Evolutionary conservation across 2,797 vertebrate genomes (phyloP), one percentile per base, ranked within the genome.

Genomic region (Capromys pilorides): DNA sequence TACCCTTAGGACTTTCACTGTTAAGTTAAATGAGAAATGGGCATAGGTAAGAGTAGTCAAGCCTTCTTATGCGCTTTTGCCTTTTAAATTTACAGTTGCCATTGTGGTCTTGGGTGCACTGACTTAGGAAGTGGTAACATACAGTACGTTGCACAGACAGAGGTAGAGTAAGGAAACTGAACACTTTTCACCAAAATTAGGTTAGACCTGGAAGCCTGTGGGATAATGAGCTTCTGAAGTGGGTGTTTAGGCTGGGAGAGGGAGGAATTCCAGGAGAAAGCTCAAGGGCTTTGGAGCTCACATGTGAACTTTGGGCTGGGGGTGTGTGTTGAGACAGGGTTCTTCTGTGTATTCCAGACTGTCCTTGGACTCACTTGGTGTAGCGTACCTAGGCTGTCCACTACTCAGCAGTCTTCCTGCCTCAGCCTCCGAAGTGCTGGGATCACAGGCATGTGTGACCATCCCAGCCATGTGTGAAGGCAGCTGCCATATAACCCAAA

Each of bases 151-250:
- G n/a, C n/a, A 83, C 61, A 84, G 61, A 31, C 62, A 93, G 86
- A 81, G 77, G 64, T 14, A 36, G 78, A 66, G 41, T 69, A 62
- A 64, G 49, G 84, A 86, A 88, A 28, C 22, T 67, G 13, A 80
- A 31, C 22, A 11, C 87, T 88, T 84, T 90, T 80, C 28, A 31
- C 88, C 51, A 92, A 73, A 91, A 71, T 82, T 94, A 61, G 36
- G 21, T 79, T 92, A 81, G 87, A 41, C 45, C 14, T 18, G 61
- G 57, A 59, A 49, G 16, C 49, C 19, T 67, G 10, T 66, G 2
- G 13, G 39, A 10, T 61, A 54, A 66, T 2, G 33, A 59, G 22
- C 31, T 59, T 84, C 59, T 62, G 71, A 86, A 67, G 49, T 82
- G 22, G 31, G 28, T 18, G 26, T 81, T 85, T 57, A 36, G 21